Conservation (phyloP, 2,113 vertebrate species). For the Tetrax tetrax region DNA sequence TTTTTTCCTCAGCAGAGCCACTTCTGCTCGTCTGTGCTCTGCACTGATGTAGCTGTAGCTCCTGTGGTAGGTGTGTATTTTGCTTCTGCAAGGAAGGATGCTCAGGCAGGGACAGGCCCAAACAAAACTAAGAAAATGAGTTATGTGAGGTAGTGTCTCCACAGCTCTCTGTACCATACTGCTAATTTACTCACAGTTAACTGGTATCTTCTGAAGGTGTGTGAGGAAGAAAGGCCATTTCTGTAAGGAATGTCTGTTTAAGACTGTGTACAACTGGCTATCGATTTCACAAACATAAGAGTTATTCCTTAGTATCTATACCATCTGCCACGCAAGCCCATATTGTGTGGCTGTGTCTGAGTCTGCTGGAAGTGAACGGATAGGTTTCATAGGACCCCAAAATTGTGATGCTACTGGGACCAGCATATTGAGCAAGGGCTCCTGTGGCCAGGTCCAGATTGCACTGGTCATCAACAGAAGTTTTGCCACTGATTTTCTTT, state of each 20-base stretch:
- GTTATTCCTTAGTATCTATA: not conserved
- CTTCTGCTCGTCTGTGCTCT: not conserved
- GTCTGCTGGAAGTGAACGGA: not conserved
- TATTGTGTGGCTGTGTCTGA: not conserved
- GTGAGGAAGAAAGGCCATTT: not conserved
- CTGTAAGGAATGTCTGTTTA: not conserved
- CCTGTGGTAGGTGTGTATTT: not conserved
- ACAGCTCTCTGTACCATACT: not conserved
- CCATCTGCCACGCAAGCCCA: not conserved
- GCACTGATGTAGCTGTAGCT: not conserved
- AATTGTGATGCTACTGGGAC: not conserved
- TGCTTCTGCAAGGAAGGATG: not conserved
- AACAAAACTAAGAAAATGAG: not conserved
- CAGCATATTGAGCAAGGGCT: not conserved
- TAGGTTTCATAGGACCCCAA: not conserved
- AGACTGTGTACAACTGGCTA: not conserved
- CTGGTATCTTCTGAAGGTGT: not conserved
- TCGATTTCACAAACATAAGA: not conserved
- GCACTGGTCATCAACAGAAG: not conserved
- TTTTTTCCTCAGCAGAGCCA: not conserved
- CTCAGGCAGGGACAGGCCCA: not conserved
- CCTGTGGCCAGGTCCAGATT: not conserved
- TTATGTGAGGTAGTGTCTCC: not conserved
- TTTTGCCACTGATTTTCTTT: not conserved
- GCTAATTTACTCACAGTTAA: not conserved